Evolutionary conservation across 2,888 invertebrate genomes (phyloP).

Genomic region (Tiliacea aurago): DNA sequence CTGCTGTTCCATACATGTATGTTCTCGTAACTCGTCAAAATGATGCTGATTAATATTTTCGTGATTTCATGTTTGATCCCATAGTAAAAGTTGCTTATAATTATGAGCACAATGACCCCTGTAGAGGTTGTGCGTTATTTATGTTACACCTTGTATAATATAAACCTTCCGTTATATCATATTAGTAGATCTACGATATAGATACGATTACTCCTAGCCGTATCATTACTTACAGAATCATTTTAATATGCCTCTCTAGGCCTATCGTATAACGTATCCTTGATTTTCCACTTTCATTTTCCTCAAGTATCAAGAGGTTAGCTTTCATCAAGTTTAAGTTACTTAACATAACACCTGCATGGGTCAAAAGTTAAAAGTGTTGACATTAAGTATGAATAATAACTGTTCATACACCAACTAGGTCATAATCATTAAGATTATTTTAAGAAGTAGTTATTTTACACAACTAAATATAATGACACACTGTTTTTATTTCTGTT

Average conservation of each 20-base stretch:
- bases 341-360: slow-evolving; percentile 42
- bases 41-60: no score
- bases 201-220: background rate
- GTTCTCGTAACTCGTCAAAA: no score
- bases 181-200: background rate
- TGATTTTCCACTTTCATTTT: slow-evolving; percentile 60
- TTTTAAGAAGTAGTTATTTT: slow-evolving; percentile 21
- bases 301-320: slow-evolving; percentile 48
- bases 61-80: no score
- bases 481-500: background rate
- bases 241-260: slow-evolving; percentile 1
- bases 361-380: slow-evolving; percentile 45
- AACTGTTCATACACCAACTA: slow-evolving; percentile 33
- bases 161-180: background rate
- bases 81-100: no score
- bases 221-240: background rate
- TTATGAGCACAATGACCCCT: no score
- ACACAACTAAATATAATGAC: background rate
- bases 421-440: slow-evolving; percentile 35
- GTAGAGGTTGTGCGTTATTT: no score
- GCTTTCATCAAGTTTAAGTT: slow-evolving; percentile 51
- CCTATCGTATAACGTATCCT: slow-evolving; percentile 41
- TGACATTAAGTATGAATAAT: slow-evolving; percentile 37
- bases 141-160: no score
- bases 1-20: no score